phyloP scores from a whole-genome alignment of 2,888 invertebrate species.

The Cremastobaeus sp. region DNA sequence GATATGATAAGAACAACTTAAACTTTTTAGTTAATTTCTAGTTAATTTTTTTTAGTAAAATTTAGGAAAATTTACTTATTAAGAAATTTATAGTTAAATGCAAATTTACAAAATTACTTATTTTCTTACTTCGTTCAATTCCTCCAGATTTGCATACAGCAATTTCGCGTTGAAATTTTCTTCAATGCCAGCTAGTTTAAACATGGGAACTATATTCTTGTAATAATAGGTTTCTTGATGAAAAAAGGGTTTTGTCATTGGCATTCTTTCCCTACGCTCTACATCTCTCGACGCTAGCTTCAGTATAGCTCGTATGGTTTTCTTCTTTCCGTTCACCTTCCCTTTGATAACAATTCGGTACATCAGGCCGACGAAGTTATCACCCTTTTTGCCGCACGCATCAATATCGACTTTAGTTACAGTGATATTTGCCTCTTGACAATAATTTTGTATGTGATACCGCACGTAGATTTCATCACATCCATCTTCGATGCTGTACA shows the following conservation, averaged over 20 bases:
- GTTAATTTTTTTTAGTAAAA: too few relatives aligned
- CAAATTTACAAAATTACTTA: too few relatives aligned
- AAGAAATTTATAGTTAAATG: too few relatives aligned
- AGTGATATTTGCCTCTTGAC: constrained; percentile 21
- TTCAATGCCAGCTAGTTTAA: constrained; percentile 28
- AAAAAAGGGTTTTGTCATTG: constrained; percentile 46
- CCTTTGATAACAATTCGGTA: constrained; percentile 57
- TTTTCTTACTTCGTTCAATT: constrained; percentile 59
- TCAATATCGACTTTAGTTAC: constrained; percentile 38
- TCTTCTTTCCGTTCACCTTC: constrained; percentile 24
- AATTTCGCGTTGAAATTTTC: constrained; percentile 41
- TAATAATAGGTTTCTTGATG: constrained; percentile 60
- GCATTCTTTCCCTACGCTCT: constrained; percentile 2
- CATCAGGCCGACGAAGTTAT: constrained; percentile 61
- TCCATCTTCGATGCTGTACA: constrained; percentile 31
- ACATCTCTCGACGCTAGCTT: constrained; percentile 35
- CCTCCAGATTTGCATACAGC: constrained; percentile 14
- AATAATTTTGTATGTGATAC: constrained; percentile 48
- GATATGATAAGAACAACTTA: too few relatives aligned
- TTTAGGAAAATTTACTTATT: too few relatives aligned
- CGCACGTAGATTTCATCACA: constrained; percentile 22
- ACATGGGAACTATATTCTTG: constrained; percentile 47
- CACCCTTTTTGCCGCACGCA: constrained; percentile 47
- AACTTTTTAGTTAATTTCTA: too few relatives aligned
- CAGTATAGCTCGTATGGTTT: constrained; percentile 35